Conservation (phyloP, 2,797 vertebrate species). For the Sebastes glaucus region DNA sequence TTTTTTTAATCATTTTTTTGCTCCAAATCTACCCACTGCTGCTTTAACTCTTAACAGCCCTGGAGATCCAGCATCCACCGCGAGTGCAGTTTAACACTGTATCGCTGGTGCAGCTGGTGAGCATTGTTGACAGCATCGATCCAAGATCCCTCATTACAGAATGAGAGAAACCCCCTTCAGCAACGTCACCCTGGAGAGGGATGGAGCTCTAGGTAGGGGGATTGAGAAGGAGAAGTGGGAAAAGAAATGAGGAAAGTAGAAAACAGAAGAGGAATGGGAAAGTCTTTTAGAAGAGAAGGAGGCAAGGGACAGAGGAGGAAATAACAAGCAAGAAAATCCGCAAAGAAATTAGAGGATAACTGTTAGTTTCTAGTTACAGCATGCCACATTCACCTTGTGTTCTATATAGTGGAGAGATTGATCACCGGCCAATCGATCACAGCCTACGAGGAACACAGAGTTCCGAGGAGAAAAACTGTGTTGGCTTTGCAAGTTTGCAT, state of each 20-base stretch:
- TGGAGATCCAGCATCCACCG: slow-evolving; percentile 59
- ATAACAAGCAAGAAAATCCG: slow-evolving; percentile 1
- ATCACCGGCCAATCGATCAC: slow-evolving; percentile 67
- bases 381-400: slow-evolving; percentile 42
- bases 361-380: slow-evolving; percentile 65
- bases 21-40: too few relatives aligned
- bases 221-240: neutral
- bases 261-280: neutral
- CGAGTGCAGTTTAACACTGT: slow-evolving; percentile 49
- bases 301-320: neutral
- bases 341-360: slow-evolving; percentile 33
- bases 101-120: slow-evolving; percentile 44
- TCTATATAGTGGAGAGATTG: slow-evolving; percentile 53
- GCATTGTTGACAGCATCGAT: slow-evolving; percentile 76
- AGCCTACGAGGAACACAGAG: slow-evolving; percentile 56
- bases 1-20: too few relatives aligned
- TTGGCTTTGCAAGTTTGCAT: slow-evolving; percentile 61
- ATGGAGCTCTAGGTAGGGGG: slow-evolving; percentile 25
- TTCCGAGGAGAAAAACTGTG: slow-evolving; percentile 57
- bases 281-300: neutral
- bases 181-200: slow-evolving; percentile 67
- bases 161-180: slow-evolving; percentile 73
- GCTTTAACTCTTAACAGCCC: slow-evolving; percentile 52
- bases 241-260: slow-evolving; percentile 9
- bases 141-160: slow-evolving; percentile 76